These are phyloP conservation scores for Parazoanthus swiftii DNA, from an alignment of 92 coral and sea anemone genomes.

Conservation along the genomic window DNA sequence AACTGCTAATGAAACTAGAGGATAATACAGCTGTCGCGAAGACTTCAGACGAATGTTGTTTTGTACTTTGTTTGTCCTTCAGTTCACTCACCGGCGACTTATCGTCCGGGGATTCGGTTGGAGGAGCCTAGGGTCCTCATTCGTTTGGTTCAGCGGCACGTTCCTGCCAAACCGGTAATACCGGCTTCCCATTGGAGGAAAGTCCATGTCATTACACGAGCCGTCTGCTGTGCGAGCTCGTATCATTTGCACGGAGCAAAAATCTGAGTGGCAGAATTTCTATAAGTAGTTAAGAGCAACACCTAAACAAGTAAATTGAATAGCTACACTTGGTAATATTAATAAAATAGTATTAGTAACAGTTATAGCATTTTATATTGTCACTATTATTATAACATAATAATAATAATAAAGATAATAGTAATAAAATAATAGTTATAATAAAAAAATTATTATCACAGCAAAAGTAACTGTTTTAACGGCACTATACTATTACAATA, in stretches of 20 bases:
- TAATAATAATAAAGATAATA: neutral
- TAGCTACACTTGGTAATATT: neutral
- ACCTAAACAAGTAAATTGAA: no score
- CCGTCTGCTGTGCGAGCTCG: constrained; percentile 81
- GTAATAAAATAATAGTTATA: no score
- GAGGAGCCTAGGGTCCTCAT: constrained; percentile 45
- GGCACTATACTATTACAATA: no score
- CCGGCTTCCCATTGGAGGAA: constrained; percentile 75
- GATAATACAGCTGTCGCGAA: no score
- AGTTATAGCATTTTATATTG: no score
- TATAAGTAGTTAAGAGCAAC: neutral
- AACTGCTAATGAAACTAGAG: no score
- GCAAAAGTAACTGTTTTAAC: no score
- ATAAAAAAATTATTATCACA: no score
- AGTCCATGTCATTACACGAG: constrained; percentile 65
- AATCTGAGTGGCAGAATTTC: constrained; percentile 34
- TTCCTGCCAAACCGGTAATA: constrained; percentile 85
- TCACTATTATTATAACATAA: no score
- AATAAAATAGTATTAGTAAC: neutral
- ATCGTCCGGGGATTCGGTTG: constrained; percentile 73
- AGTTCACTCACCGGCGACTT: constrained; percentile 59
- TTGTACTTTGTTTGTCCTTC: neutral
- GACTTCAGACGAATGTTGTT: no score
- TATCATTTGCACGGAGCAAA: constrained; percentile 68
- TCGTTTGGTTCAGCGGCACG: constrained; percentile 54